phyloP scores from a whole-genome alignment of 2,888 invertebrate species.

The Ditylenchus weischeri region DNA sequence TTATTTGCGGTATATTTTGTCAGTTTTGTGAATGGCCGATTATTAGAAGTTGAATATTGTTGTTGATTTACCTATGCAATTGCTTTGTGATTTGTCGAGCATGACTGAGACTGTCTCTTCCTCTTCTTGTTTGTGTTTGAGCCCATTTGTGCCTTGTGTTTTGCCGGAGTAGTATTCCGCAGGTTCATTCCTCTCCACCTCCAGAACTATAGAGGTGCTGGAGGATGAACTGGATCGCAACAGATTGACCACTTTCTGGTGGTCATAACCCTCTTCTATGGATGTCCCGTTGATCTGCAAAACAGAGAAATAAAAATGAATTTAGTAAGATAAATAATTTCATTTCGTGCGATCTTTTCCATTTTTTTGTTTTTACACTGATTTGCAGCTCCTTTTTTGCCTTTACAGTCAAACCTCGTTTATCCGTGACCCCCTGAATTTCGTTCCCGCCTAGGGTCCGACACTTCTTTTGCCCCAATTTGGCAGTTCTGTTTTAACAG shows the following conservation, averaged over 20 bases:
- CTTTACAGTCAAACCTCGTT: too few relatives aligned
- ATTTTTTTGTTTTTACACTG: too few relatives aligned
- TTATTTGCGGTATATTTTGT: too few relatives aligned
- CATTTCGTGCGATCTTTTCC: too few relatives aligned
- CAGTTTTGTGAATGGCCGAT: too few relatives aligned
- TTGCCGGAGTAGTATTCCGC: not conserved
- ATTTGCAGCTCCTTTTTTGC: too few relatives aligned
- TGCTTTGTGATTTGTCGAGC: slow-evolving; percentile 36
- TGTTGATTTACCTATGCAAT: slow-evolving; percentile 30
- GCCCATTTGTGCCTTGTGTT: not conserved
- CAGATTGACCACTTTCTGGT: slow-evolving; percentile 60
- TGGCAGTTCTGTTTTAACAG: too few relatives aligned
- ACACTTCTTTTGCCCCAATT: too few relatives aligned
- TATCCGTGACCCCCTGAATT: too few relatives aligned
- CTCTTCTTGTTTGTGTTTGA: not conserved
- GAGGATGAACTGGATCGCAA: slow-evolving; percentile 47
- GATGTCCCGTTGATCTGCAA: slow-evolving; percentile 59
- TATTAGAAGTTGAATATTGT: too few relatives aligned
- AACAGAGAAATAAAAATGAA: not conserved
- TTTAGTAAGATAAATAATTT: too few relatives aligned
- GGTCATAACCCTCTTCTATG: slow-evolving; percentile 58
- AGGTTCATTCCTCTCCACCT: slow-evolving; percentile 21
- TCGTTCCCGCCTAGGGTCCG: too few relatives aligned
- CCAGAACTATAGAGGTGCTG: slow-evolving; percentile 23
- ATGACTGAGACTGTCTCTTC: slow-evolving; percentile 31